Conservation (phyloP, 2,888 invertebrate genomes). For the Antheraea assamensis region DNA sequence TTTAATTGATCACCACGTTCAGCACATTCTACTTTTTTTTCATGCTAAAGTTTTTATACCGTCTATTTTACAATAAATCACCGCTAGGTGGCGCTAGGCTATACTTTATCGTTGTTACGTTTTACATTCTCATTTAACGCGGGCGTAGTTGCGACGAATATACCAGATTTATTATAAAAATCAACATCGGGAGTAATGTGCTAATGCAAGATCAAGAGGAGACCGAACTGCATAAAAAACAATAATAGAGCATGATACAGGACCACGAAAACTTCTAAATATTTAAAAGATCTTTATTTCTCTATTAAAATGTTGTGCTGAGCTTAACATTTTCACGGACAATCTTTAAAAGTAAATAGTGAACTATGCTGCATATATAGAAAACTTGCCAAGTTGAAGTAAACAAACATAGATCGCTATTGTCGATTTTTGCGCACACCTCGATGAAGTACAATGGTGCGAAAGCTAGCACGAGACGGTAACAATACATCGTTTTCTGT, state of each 20-base stretch:
- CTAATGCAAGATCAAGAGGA: neutral
- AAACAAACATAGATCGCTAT: conserved; percentile 77
- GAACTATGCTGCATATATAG: neutral
- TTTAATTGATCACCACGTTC: too few species aligned
- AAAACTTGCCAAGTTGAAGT: conserved; percentile 36
- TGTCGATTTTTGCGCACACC: conserved; percentile 71
- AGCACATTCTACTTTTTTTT: neutral
- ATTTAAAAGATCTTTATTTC: neutral
- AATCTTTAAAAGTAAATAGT: neutral
- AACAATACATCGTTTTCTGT: conserved; percentile 74
- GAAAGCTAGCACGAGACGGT: conserved; percentile 77
- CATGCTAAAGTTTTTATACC: neutral
- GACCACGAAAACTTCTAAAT: neutral
- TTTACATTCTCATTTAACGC: too few species aligned
- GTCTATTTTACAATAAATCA: too few species aligned
- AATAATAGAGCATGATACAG: neutral
- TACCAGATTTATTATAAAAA: neutral
- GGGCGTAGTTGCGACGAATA: too few species aligned
- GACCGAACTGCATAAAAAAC: neutral
- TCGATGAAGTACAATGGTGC: conserved; percentile 72
- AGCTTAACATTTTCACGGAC: neutral
- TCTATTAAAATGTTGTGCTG: neutral
- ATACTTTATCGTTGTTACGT: too few species aligned
- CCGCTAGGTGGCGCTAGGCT: too few species aligned
- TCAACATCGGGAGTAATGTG: neutral